Conservation (phyloP, 2,888 invertebrate species). For the Netelia fuscicornis region DNA sequence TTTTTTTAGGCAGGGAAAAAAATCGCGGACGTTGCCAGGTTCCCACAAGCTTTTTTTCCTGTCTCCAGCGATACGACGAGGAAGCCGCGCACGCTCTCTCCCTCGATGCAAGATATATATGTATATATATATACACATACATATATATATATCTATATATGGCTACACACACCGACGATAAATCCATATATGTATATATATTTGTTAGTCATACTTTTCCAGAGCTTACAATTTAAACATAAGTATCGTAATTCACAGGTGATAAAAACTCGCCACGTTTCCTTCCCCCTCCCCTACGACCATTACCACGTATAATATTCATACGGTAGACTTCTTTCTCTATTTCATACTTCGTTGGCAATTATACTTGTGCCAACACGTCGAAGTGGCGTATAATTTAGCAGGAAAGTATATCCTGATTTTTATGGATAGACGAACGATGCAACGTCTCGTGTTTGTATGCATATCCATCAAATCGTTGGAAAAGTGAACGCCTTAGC, state of each 20-base stretch:
- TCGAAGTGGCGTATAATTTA: slow-evolving; percentile 64
- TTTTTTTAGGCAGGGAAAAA: background rate
- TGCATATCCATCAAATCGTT: background rate
- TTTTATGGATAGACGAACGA: slow-evolving; percentile 46
- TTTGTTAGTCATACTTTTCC: slow-evolving; percentile 19
- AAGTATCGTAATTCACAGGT: slow-evolving; percentile 60
- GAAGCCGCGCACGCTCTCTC: background rate
- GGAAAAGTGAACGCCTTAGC: slow-evolving; percentile 43
- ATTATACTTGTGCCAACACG: slow-evolving; percentile 60
- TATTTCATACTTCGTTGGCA: slow-evolving; percentile 50
- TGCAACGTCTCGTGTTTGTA: background rate
- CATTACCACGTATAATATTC: slow-evolving; percentile 6
- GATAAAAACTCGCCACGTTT: slow-evolving; percentile 52
- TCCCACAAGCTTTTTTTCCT: background rate
- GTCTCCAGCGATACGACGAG: background rate
- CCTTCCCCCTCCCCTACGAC: background rate
- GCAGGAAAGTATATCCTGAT: slow-evolving; percentile 66
- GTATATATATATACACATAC: background rate
- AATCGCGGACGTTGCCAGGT: background rate
- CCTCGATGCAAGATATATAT: background rate
- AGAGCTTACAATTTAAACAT: slow-evolving; percentile 43
- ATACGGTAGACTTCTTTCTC: slow-evolving; percentile 21
- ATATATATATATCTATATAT: no score
- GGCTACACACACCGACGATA: background rate
- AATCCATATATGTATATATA: background rate